Conservation (phyloP, 2,888 invertebrate genomes). For the Drosophila neonasuta region DNA sequence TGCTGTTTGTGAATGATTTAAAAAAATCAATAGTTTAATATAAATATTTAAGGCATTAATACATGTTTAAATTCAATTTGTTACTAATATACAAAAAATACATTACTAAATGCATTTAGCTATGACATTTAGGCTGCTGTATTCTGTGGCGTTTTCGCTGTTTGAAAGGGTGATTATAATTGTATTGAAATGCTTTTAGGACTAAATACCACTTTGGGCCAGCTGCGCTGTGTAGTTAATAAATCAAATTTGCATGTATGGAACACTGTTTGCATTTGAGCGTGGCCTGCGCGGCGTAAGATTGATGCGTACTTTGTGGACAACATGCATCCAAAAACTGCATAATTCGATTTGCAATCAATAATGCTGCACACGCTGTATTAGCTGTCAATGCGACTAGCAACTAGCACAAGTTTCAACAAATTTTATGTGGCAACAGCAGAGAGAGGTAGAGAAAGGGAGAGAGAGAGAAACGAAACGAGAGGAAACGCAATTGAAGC, state of each 20-base stretch:
- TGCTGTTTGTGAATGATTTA: not conserved
- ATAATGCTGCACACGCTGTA: constrained; percentile 42
- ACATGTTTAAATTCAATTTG: not conserved
- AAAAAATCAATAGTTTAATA: not conserved
- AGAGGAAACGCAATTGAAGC: not conserved
- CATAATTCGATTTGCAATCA: constrained; percentile 68
- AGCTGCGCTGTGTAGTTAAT: constrained; percentile 27
- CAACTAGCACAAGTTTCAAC: constrained; percentile 16
- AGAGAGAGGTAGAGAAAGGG: not conserved
- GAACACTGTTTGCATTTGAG: constrained; percentile 3
- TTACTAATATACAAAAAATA: not conserved
- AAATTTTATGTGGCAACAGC: not conserved
- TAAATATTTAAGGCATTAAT: not conserved
- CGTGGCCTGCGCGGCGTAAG: constrained; percentile 31
- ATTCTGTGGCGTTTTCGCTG: not conserved
- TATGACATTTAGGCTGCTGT: not conserved
- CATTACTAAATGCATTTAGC: too few relatives aligned
- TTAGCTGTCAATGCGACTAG: constrained; percentile 15
- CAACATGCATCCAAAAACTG: constrained; percentile 32
- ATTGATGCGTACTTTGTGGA: constrained; percentile 45
- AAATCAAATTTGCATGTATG: constrained; percentile 43
- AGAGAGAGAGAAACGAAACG: not conserved
- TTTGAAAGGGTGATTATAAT: constrained; percentile 27
- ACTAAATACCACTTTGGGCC: constrained; percentile 15
- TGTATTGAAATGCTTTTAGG: constrained; percentile 54